Conservation (phyloP, 2,113 vertebrate species). For the Crotalus helleri region DNA sequence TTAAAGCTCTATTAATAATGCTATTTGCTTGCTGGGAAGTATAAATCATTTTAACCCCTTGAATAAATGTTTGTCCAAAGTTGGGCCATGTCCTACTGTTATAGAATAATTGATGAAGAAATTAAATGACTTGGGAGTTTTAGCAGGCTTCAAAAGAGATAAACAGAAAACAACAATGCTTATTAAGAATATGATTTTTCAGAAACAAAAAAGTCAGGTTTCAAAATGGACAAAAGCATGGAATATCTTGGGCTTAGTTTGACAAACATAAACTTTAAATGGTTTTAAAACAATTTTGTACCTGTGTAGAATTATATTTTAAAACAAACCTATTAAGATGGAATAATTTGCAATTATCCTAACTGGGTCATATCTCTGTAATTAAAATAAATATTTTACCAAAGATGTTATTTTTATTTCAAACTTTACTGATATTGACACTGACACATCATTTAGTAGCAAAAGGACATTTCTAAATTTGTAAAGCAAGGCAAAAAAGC, state of each 20-base stretch:
- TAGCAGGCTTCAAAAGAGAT: too few species aligned
- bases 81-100: background rate
- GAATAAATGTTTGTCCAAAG: background rate
- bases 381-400: background rate
- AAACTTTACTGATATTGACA: background rate
- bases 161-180: background rate
- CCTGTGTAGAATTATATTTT: background rate
- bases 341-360: background rate
- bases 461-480: background rate
- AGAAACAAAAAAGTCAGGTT: background rate
- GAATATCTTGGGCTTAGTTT: background rate
- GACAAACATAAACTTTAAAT: background rate
- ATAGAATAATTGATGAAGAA: background rate
- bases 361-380: background rate
- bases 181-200: background rate
- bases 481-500: background rate
- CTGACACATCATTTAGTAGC: background rate
- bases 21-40: background rate
- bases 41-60: background rate
- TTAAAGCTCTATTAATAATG: background rate
- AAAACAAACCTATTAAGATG: background rate
- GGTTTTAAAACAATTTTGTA: background rate
- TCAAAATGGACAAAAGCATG: background rate
- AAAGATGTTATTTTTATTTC: background rate
- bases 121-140: too few species aligned